Percentiles rank a stretch among this genome's conserved stretches.
phyloP scores from a whole-genome alignment of 1,140 invertebrate species.

The Brachionus rotundiformis region DNA sequence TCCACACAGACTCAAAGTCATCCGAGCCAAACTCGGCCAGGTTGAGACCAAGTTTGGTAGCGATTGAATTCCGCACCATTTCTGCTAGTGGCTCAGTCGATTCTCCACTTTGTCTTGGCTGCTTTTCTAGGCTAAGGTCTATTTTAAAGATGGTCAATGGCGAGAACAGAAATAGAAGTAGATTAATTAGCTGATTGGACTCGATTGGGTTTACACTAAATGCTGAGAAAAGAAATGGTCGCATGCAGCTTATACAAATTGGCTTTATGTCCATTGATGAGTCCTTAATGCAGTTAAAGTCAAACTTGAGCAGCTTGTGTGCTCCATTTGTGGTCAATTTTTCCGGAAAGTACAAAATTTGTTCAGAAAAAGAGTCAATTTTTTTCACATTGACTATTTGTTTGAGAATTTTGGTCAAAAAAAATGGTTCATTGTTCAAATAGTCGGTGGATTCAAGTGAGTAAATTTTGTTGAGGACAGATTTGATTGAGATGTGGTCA shows the following conservation, averaged over 20 bases:
- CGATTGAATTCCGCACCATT: neutral
- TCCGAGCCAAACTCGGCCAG: neutral
- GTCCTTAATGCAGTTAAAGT: neutral
- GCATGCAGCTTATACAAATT: neutral
- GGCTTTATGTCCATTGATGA: neutral
- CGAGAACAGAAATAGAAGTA: conserved; percentile 17
- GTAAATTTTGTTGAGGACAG: neutral
- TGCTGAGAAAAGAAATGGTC: neutral
- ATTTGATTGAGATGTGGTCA: neutral
- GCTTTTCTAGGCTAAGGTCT: neutral
- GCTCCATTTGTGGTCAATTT: neutral
- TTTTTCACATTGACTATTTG: neutral
- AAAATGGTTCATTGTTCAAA: neutral
- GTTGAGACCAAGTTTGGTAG: neutral
- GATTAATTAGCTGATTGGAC: neutral
- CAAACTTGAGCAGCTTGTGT: neutral
- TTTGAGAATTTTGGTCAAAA: neutral
- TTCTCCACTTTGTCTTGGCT: neutral
- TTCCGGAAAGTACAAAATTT: conserved; percentile 20
- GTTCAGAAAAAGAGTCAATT: neutral
- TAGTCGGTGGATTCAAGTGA: neutral
- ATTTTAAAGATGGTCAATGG: conserved; percentile 20
- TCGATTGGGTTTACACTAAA: conserved; percentile 9
- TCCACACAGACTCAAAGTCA: neutral
- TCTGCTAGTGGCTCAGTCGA: neutral